Evolutionary conservation across 1,140 invertebrate species (phyloP).

Genomic region (Bacillus rossius): DNA sequence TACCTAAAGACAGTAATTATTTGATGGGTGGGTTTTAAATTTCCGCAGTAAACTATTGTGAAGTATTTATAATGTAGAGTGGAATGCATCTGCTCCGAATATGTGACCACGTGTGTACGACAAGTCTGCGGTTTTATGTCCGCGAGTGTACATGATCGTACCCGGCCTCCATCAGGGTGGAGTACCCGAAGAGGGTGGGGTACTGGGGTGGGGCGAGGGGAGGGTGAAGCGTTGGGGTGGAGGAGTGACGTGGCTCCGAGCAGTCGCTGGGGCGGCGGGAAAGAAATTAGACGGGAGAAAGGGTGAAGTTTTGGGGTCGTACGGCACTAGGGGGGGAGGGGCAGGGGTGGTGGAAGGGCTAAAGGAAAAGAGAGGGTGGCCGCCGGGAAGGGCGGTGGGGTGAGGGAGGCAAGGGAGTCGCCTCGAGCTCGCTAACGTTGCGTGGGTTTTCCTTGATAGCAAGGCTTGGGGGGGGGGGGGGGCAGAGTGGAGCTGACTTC

Average conservation of each 20-base stretch:
- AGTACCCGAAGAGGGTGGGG: neutral
- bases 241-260: neutral
- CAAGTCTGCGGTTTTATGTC: neutral
- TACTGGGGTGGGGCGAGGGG: conserved; percentile 5
- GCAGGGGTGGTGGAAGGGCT: neutral
- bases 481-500: neutral
- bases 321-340: neutral
- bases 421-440: conserved; percentile 3
- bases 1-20: too few relatives aligned
- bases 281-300: neutral
- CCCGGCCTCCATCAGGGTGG: neutral
- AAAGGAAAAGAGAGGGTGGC: neutral
- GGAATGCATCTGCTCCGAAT: too few relatives aligned
- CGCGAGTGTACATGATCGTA: neutral
- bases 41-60: too few relatives aligned
- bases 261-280: neutral
- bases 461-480: neutral
- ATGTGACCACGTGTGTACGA: too few relatives aligned
- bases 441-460: neutral
- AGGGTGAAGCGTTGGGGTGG: neutral
- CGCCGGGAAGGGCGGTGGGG: neutral
- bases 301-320: neutral
- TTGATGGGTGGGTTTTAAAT: too few relatives aligned
- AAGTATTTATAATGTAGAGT: too few relatives aligned
- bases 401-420: neutral